Base-by-base conservation (phyloP, 2,888 invertebrate genomes). In the Drosophila leonis region DNA sequence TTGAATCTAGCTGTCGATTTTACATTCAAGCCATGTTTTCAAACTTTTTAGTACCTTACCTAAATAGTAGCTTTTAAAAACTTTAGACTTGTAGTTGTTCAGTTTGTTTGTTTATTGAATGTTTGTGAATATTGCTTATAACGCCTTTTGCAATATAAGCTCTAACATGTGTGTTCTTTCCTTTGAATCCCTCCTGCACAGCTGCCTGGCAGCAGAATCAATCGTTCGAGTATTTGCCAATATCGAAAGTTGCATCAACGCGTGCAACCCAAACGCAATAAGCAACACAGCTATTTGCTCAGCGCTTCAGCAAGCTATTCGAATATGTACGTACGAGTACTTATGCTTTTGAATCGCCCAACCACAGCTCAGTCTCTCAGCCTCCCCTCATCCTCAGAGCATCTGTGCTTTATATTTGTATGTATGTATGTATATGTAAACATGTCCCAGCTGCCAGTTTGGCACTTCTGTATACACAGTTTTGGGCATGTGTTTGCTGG, bases 381-480 rank as follows among this genome's bases (percentile, higher is more conserved):
- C 10, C 9, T 12, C 27, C 24, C 31, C 27, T 13, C 18, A n/a
- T 9, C 31, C 31, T 6, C 27, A 37, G 18, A 44, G 24, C 35
- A 55, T 29, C 44, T 60, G 39, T 8, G 51, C 39, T 55, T 48
- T 60, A 57, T 35, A 24, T 24, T 15, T 27, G 27, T 10, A 33
- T 13, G 9, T 15, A 12, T 71, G 75, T 24, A 13, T 12, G 15
- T 60, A 52, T 51, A 1, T 24, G n/a, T 78, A 78, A 83, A 83
- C 83, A 80, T 72, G 87, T 75, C 75, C 78, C 73, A 75, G 82
- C 78, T 78, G 76, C 54, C 65, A 65, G 82, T 78, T 75, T 75
- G 75, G 66, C 77, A 77, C 73, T 72, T 72, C 52, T 82, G 65
- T 68, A 66, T 75, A 67, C 76, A 65, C 65, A 66, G 70, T 74